Conservation (phyloP, 64 coral and sea anemone species). For the Stichodactyla mertensii region DNA sequence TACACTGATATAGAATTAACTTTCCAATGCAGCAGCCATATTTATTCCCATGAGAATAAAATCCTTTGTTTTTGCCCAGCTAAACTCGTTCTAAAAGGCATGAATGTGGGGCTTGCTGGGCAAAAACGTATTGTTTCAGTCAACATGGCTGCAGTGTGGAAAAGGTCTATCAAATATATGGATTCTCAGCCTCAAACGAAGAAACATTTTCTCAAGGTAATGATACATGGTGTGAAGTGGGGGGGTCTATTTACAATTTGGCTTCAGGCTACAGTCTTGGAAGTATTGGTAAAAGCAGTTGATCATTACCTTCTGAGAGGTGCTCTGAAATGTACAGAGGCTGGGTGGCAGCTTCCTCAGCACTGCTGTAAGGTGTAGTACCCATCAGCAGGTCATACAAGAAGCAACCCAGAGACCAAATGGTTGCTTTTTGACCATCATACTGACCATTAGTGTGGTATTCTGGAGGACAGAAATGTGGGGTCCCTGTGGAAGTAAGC, state of each 20-base stretch:
- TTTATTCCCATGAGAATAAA: no score
- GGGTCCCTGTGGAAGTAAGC: not conserved
- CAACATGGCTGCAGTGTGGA: no score
- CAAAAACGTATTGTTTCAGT: no score
- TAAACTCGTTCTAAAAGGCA: no score
- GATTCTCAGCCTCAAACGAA: no score
- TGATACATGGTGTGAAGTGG: no score
- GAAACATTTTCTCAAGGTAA: no score
- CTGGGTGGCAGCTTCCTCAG: not conserved
- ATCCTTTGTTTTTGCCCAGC: no score
- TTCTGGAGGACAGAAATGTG: slow-evolving; percentile 29
- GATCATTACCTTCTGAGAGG: not conserved
- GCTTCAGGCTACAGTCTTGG: not conserved
- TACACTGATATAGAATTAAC: no score
- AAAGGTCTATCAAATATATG: no score
- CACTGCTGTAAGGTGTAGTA: not conserved
- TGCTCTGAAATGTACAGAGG: not conserved
- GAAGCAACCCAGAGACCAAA: slow-evolving; percentile 26
- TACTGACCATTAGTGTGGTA: slow-evolving; percentile 1
- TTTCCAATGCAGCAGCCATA: no score
- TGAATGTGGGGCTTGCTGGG: no score
- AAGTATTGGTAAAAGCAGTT: not conserved
- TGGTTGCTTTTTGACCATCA: not conserved
- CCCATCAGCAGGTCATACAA: slow-evolving; percentile 19
- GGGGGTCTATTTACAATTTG: not conserved